Percentiles rank a stretch among this genome's conserved stretches.
Evolutionary conservation across 2,113 vertebrate genomes (phyloP).

Genomic region (Forbesichthys papilliferus): DNA sequence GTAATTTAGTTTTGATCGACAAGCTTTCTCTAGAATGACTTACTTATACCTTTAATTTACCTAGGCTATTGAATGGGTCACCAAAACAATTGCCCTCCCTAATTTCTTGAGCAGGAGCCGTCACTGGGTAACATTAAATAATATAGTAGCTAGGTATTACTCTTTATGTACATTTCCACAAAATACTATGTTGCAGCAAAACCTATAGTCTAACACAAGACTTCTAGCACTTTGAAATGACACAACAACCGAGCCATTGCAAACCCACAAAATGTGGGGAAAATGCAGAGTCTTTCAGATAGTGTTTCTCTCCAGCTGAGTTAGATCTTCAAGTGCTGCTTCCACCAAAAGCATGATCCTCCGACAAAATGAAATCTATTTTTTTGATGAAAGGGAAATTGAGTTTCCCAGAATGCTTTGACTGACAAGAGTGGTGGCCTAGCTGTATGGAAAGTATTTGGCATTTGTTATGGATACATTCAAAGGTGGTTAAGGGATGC

Average conservation of each 20-base stretch:
- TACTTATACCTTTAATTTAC: too few species aligned
- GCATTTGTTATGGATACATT: slow-evolving; percentile 27
- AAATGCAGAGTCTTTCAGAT: slow-evolving; percentile 14
- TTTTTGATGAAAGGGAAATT: slow-evolving; percentile 50
- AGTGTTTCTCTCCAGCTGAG: slow-evolving; percentile 18
- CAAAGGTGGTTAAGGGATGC: background rate
- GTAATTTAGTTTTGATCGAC: too few species aligned
- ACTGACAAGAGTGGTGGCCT: slow-evolving; percentile 7
- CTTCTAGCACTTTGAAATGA: slow-evolving; percentile 1
- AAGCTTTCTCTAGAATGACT: too few species aligned
- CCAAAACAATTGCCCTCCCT: too few species aligned
- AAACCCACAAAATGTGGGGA: slow-evolving; percentile 11
- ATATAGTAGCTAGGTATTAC: too few species aligned
- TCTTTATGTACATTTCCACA: too few species aligned
- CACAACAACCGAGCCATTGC: slow-evolving; percentile 14
- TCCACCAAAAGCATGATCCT: slow-evolving; percentile 17
- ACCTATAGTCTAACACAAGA: background rate
- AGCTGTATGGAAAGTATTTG: slow-evolving; percentile 41
- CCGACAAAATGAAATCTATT: slow-evolving; percentile 42
- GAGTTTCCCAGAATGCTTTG: slow-evolving; percentile 41
- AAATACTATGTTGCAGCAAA: background rate
- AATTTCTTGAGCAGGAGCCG: too few species aligned
- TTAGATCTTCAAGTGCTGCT: slow-evolving; percentile 47
- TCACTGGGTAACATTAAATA: too few species aligned
- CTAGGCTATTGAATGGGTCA: too few species aligned